Evolutionary conservation across 2,113 vertebrate genomes (phyloP).

Genomic region (Hystrix brachyura): DNA sequence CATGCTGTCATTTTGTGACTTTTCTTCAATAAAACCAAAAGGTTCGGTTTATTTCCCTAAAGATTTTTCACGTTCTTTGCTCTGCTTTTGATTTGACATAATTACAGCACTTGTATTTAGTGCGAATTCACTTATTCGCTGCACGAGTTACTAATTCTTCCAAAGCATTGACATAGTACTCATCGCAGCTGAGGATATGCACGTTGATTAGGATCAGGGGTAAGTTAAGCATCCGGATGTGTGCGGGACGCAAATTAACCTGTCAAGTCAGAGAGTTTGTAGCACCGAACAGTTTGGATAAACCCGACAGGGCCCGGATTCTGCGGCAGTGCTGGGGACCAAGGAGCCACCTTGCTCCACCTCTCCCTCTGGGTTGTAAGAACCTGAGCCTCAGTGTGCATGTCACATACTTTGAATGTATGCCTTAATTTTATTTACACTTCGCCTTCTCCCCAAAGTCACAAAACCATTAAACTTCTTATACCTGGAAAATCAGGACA

Average conservation of each 20-base stretch:
- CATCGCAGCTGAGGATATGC: neutral
- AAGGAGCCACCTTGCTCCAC: neutral
- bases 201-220: neutral
- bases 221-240: neutral
- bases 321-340: neutral
- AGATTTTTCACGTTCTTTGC: neutral
- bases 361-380: neutral
- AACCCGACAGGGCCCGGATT: neutral
- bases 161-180: neutral
- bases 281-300: neutral
- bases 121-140: neutral
- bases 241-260: neutral
- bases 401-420: neutral
- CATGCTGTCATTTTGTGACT: neutral
- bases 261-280: neutral
- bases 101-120: constrained; percentile 20
- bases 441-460: neutral
- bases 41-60: neutral
- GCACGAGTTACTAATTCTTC: neutral
- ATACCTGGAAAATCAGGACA: neutral
- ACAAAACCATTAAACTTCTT: neutral
- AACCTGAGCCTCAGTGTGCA: neutral
- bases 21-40: neutral
- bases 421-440: neutral
- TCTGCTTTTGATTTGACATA: constrained; percentile 40